Conservation (phyloP, 1,140 invertebrate species). For the Drosophila persimilis region DNA sequence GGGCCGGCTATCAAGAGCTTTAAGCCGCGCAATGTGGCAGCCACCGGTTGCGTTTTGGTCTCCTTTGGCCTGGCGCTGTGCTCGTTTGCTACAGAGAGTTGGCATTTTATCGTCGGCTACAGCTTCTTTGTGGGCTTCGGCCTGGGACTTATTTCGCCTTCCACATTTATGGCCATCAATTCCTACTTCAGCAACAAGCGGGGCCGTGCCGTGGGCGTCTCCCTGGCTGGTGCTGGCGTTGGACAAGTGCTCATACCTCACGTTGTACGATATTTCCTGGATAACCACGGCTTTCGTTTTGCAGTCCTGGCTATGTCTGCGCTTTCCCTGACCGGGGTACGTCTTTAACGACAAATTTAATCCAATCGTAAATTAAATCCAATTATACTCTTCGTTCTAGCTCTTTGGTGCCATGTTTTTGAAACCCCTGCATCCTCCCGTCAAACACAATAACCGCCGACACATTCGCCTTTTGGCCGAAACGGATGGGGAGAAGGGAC, state of each 20-base stretch:
- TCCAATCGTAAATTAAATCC: neutral
- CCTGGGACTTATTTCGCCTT: constrained; percentile 86
- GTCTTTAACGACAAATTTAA: constrained; percentile 8
- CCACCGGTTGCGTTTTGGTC: constrained; percentile 85
- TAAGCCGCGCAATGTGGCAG: constrained; percentile 86
- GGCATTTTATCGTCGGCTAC: constrained; percentile 87
- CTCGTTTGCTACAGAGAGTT: constrained; percentile 85
- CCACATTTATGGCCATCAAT: constrained; percentile 89
- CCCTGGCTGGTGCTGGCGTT: constrained; percentile 88
- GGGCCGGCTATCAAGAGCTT: constrained; percentile 87
- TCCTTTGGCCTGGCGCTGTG: constrained; percentile 86
- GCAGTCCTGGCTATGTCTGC: constrained; percentile 86
- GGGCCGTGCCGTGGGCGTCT: constrained; percentile 87
- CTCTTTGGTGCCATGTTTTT: constrained; percentile 74
- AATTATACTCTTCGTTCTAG: constrained; percentile 43
- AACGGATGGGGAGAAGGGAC: constrained; percentile 41
- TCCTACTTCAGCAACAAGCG: constrained; percentile 88
- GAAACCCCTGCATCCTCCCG: constrained; percentile 53
- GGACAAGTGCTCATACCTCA: constrained; percentile 90
- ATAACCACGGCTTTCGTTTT: constrained; percentile 85
- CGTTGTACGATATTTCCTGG: constrained; percentile 85
- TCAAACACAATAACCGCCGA: constrained; percentile 68
- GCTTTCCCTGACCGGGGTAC: constrained; percentile 86
- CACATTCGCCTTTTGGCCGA: constrained; percentile 59
- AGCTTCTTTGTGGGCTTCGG: constrained; percentile 86